Evolutionary conservation across 2,113 vertebrate species (phyloP).

Genomic region (Meriones unguiculatus): DNA sequence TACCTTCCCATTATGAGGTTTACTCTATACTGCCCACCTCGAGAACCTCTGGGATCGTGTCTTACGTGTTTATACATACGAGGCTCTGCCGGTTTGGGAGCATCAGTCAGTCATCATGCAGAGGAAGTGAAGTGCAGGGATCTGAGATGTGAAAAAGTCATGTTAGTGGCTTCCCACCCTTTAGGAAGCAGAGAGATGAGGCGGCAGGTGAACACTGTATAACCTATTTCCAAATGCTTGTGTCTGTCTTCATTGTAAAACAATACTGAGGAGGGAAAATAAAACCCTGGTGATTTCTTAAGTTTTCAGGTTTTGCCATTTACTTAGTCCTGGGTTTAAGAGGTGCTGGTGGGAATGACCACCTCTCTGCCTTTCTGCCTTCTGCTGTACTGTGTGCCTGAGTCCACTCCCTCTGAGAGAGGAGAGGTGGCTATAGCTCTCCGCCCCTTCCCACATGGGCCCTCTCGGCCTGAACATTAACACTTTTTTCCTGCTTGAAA

Average conservation of each 20-base stretch:
- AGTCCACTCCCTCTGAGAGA: background rate
- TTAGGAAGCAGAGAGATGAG: constrained; percentile 42
- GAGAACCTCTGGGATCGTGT: background rate
- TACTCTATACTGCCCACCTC: background rate
- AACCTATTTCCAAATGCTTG: constrained; percentile 12
- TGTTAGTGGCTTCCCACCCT: background rate
- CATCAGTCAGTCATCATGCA: background rate
- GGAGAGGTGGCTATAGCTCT: background rate
- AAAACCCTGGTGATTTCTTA: background rate
- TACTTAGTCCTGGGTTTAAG: background rate
- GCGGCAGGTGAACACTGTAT: background rate
- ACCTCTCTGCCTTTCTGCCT: background rate
- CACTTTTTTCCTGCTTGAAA: background rate
- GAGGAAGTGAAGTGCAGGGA: background rate
- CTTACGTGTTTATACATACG: background rate
- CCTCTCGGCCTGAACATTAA: background rate
- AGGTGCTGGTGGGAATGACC: background rate
- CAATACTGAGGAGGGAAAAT: background rate
- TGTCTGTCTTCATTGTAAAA: constrained; percentile 28
- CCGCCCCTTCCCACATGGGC: background rate
- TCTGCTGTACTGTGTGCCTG: background rate
- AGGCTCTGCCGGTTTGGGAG: background rate
- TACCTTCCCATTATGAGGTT: background rate
- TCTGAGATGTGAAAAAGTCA: background rate
- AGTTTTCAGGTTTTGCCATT: constrained; percentile 1